Evolutionary conservation across 2,113 vertebrate species (phyloP).

Genomic region (Carassius gibelio): DNA sequence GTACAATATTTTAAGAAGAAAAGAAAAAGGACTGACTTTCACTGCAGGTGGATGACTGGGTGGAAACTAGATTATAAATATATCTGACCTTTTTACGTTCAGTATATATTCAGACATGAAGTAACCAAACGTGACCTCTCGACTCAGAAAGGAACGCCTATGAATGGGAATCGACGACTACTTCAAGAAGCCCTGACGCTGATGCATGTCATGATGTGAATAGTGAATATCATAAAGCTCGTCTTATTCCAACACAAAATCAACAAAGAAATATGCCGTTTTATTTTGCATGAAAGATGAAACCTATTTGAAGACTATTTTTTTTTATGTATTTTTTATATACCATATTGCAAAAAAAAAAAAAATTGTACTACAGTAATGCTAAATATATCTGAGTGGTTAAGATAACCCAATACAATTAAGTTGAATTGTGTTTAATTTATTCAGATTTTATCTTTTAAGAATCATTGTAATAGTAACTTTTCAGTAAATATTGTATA

Average conservation of each 20-base stretch:
- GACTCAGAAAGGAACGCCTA: neutral
- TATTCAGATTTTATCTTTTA: neutral
- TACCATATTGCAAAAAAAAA: neutral
- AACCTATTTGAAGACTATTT: neutral
- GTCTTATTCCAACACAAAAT: neutral
- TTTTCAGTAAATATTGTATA: constrained; percentile 5
- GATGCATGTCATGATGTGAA: constrained; percentile 32
- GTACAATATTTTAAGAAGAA: constrained; percentile 8
- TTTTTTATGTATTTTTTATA: neutral
- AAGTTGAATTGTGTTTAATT: neutral
- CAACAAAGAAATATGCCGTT: neutral
- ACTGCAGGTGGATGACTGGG: neutral
- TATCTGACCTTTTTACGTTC: neutral
- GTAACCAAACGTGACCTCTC: neutral
- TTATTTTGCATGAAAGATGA: neutral
- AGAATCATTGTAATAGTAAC: neutral
- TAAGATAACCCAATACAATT: neutral
- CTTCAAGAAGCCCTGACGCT: neutral
- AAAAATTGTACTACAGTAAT: neutral
- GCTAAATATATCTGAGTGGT: neutral
- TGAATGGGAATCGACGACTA: neutral
- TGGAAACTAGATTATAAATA: constrained; percentile 14
- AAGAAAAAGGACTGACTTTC: neutral
- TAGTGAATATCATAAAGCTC: neutral
- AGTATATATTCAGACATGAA: neutral